A percentile compares a stretch with the other conserved stretches of the same genome.
These are phyloP conservation scores for Standfussiana lucernea DNA, from an alignment of 2,888 invertebrate species.

Conservation along the genomic window DNA sequence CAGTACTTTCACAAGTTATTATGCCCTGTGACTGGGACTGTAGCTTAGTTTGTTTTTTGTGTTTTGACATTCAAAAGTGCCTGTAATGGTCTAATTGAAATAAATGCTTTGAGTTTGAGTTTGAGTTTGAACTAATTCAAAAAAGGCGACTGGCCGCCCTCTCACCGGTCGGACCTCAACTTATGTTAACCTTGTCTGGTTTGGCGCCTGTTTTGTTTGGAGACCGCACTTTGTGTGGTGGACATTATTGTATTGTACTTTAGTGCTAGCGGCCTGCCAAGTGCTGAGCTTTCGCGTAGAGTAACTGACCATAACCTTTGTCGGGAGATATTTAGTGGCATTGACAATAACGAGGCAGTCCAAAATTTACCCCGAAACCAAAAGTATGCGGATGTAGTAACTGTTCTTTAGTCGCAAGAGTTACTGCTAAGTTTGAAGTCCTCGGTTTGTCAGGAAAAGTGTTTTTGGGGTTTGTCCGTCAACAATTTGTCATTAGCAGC, in stretches of 20 bases:
- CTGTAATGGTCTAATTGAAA: too few relatives aligned
- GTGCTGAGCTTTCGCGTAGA: conserved; percentile 4
- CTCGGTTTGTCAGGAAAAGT: background rate
- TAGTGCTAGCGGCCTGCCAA: conserved; percentile 23
- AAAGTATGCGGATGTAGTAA: background rate
- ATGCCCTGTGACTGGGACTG: too few relatives aligned
- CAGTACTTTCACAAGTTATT: too few relatives aligned
- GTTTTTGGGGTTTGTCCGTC: background rate
- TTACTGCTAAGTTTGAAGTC: background rate
- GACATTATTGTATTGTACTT: conserved; percentile 15
- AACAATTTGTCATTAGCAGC: background rate
- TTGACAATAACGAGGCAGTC: background rate
- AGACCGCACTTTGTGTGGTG: conserved; percentile 4
- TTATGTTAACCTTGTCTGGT: conserved; percentile 51
- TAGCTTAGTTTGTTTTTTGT: too few relatives aligned
- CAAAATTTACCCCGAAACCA: background rate
- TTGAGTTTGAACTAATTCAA: too few relatives aligned
- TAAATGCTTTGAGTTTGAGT: too few relatives aligned
- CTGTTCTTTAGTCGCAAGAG: background rate
- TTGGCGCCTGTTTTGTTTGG: conserved; percentile 46
- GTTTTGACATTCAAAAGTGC: too few relatives aligned
- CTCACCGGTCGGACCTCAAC: conserved; percentile 50
- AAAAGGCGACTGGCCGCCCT: conserved; percentile 69
- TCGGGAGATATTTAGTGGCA: background rate
- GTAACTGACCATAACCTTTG: conserved; percentile 6